These are phyloP conservation scores for Hartigia nigra DNA, from an alignment of 2,888 invertebrate genomes.

Conservation along the genomic window DNA sequence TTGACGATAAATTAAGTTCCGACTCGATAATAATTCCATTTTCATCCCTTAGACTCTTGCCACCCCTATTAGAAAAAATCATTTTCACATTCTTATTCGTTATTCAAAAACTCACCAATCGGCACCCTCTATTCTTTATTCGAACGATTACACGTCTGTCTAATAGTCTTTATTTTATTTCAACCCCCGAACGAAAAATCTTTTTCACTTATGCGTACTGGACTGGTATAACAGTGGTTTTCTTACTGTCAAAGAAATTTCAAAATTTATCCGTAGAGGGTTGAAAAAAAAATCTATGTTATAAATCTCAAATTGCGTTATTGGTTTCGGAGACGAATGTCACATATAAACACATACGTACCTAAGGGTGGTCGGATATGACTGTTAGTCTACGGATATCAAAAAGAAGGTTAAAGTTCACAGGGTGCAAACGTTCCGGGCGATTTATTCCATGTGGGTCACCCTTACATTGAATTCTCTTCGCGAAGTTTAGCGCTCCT, in stretches of 20 bases:
- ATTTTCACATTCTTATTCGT: neutral
- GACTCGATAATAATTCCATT: neutral
- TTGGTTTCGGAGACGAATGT: too few relatives aligned
- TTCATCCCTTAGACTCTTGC: neutral
- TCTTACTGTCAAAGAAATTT: neutral
- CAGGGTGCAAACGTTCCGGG: neutral
- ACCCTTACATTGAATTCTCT: neutral
- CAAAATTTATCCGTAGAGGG: neutral
- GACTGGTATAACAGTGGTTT: neutral
- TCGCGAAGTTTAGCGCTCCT: neutral
- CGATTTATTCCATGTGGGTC: conserved; percentile 1
- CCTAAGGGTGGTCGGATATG: neutral
- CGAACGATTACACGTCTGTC: neutral
- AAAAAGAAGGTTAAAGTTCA: neutral
- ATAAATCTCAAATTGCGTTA: neutral
- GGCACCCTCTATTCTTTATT: neutral
- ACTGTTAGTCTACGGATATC: neutral
- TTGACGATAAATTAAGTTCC: neutral
- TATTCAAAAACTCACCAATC: neutral
- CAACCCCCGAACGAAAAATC: neutral
- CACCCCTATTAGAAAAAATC: neutral
- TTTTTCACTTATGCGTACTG: neutral
- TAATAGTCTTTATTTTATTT: neutral
- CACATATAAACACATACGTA: too few relatives aligned
- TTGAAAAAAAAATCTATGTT: neutral